Conservation (phyloP, 2,888 invertebrate species). For the Ophonus ardosiacus region DNA sequence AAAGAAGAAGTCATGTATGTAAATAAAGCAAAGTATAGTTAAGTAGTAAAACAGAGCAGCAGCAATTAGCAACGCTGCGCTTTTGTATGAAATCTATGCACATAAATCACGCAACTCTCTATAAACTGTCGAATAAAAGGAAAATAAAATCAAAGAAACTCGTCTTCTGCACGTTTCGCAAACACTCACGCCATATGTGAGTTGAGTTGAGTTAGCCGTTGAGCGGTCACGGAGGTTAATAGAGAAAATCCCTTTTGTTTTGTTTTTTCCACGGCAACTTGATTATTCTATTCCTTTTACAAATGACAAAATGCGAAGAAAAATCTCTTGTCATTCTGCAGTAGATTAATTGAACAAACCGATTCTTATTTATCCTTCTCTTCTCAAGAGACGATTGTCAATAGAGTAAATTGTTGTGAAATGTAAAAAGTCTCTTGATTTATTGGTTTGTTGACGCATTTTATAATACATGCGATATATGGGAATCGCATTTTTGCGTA, state of each 20-base stretch:
- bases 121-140: slow-evolving; percentile 40
- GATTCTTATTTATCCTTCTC: slow-evolving; percentile 31
- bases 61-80: background rate
- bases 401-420: slow-evolving; percentile 44
- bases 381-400: slow-evolving; percentile 43
- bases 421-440: slow-evolving; percentile 42
- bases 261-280: slow-evolving; percentile 42
- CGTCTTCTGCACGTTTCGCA: slow-evolving; percentile 39
- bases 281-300: slow-evolving; percentile 49
- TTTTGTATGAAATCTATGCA: slow-evolving; percentile 15
- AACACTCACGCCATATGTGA: slow-evolving; percentile 45
- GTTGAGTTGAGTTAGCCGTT: no score
- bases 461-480: slow-evolving; percentile 45
- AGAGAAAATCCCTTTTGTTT: slow-evolving; percentile 64
- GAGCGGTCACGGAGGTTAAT: slow-evolving; percentile 66
- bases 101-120: slow-evolving; percentile 39
- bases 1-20: background rate
- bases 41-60: slow-evolving; percentile 48
- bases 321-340: slow-evolving; percentile 40
- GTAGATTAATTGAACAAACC: slow-evolving; percentile 39
- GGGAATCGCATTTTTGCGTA: slow-evolving; percentile 37
- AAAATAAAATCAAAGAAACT: slow-evolving; percentile 49
- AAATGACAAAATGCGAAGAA: slow-evolving; percentile 22
- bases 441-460: slow-evolving; percentile 46
- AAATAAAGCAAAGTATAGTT: slow-evolving; percentile 27